Evolutionary conservation across 2,888 invertebrate species (phyloP).

Genomic region (Microplitis deprimator): DNA sequence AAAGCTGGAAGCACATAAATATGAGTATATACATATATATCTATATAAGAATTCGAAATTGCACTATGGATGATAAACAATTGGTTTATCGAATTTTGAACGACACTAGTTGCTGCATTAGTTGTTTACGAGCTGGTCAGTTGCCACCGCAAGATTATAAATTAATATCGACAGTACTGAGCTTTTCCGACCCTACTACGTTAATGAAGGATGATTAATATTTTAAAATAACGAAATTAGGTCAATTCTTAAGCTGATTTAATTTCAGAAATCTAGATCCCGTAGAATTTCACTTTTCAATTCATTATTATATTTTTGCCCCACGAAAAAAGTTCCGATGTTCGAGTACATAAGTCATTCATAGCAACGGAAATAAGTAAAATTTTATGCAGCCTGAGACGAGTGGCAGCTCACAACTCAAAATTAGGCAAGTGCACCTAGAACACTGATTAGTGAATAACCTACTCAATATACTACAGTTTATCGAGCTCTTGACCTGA

Average conservation of each 20-base stretch:
- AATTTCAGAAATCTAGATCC: no score
- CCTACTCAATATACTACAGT: neutral
- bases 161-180: neutral
- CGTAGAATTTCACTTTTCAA: no score
- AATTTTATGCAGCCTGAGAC: no score
- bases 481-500: neutral
- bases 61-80: neutral
- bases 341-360: no score
- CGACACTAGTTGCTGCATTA: neutral
- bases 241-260: neutral
- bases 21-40: neutral
- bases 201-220: neutral
- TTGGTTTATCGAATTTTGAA: neutral
- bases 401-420: no score
- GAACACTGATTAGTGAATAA: no score
- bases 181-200: neutral
- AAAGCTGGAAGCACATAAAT: neutral
- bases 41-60: neutral
- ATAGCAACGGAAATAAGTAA: no score
- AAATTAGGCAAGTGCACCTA: no score
- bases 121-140: conserved; percentile 1
- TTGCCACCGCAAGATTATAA: neutral
- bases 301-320: no score
- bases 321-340: no score
- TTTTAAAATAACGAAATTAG: neutral